Evolutionary conservation across 2,797 vertebrate genomes (phyloP), one percentile per base, ranked within the genome.

Genomic region (Enteromius trimaculatus): DNA sequence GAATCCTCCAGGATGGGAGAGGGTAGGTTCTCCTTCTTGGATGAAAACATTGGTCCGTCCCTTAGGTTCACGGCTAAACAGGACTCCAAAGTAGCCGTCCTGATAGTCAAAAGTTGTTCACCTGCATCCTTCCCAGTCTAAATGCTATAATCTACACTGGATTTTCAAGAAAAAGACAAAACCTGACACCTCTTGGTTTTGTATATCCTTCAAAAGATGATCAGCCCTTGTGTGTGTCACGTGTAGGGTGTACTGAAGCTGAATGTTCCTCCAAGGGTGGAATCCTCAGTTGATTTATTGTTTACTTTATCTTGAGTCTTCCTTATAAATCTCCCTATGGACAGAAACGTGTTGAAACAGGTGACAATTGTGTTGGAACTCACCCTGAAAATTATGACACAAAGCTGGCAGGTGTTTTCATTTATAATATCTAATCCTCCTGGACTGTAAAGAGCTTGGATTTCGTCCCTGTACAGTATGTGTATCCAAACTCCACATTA

Each of bases 1-100:
- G 95, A 93, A 76, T 95, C 95, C 80, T 95, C 95, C 89, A 95
- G 80, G 79, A 90, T 94, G 19, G 94, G 94, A 62, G 95, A 93
- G 9, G 93, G 89, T 19, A 94, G 89, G 19, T 84, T 94, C 88
- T 89, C 90, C 85, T 93, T 95, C 76, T 90, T 90, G 26, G 90
- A 82, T 68, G 91, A 90, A 87, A 94, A 93, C 94, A 94, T 94
- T 81, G 42, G 77, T 66, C 29, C 34, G 44, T 65, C 17, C 10
- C 39, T n/a, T 29, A 60, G 49, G 26, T 64, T 78, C 49, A 44
- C 23, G 21, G 69, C 44, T 51, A 62, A 44, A 10, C 29, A 19
- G 64, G 58, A 42, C 51, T 69, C 69, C 21, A 37, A 39, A 51
- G 26, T 70, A 62, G 71, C 16, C 49, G 77, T 74, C 47, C 74